Evolutionary conservation across 1,140 invertebrate species (phyloP).

Genomic region (Hyphantria cunea): DNA sequence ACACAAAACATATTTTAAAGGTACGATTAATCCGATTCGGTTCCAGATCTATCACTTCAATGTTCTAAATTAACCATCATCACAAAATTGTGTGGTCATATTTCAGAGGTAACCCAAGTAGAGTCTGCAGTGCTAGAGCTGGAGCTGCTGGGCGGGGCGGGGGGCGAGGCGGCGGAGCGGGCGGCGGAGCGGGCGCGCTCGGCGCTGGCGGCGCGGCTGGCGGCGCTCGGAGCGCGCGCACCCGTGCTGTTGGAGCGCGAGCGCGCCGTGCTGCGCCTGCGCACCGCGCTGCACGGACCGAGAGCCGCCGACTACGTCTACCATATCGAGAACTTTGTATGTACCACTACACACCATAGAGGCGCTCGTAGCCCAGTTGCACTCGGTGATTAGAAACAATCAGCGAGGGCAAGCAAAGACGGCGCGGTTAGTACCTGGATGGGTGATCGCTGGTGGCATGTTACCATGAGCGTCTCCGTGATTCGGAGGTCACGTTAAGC

Average conservation of each 20-base stretch:
- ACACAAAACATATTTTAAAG: too few species aligned
- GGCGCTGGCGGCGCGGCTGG: slow-evolving; percentile 43
- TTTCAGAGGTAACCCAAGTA: slow-evolving; percentile 65
- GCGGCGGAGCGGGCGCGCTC: slow-evolving; percentile 47
- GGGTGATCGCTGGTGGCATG: too few species aligned
- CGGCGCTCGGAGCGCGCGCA: slow-evolving; percentile 53
- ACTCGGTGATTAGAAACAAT: too few species aligned
- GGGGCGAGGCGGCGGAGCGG: slow-evolving; percentile 46
- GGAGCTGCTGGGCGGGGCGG: slow-evolving; percentile 59
- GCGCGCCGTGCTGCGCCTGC: slow-evolving; percentile 39
- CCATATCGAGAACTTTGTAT: slow-evolving; percentile 64
- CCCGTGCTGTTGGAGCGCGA: slow-evolving; percentile 54
- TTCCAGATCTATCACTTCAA: too few species aligned
- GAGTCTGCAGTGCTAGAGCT: slow-evolving; percentile 68
- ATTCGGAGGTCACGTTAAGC: too few species aligned
- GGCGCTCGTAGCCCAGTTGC: too few species aligned
- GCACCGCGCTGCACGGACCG: slow-evolving; percentile 50
- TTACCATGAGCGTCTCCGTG: too few species aligned
- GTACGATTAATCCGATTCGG: too few species aligned
- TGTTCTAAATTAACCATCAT: too few species aligned
- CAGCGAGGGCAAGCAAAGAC: too few species aligned
- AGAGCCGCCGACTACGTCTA: slow-evolving; percentile 65
- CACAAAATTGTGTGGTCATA: too few species aligned
- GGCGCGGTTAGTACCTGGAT: too few species aligned
- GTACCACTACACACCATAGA: slow-evolving; percentile 6